A percentile compares a stretch with the other conserved stretches of the same genome.
Evolutionary conservation across 2,888 invertebrate genomes (phyloP).

Genomic region (Drosophila monieri): DNA sequence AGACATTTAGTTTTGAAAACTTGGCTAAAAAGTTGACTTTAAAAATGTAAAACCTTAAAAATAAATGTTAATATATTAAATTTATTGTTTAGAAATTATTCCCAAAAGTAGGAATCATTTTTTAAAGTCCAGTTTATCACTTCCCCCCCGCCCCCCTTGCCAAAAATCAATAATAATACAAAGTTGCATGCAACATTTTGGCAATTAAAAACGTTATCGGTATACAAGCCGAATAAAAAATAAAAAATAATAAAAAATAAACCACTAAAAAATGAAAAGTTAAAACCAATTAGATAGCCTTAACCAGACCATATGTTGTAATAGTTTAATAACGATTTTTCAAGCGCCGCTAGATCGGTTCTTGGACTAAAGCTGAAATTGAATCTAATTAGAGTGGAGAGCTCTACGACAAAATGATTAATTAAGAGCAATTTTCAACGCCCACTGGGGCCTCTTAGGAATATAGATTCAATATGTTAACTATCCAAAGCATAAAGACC

Average conservation of each 20-base stretch:
- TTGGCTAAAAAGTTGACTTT: too few relatives aligned
- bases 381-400: slow-evolving; percentile 75
- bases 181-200: slow-evolving; percentile 12
- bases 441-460: slow-evolving; percentile 56
- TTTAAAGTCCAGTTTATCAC: too few relatives aligned
- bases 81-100: too few relatives aligned
- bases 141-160: too few relatives aligned
- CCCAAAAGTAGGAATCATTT: too few relatives aligned
- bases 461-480: slow-evolving; percentile 20
- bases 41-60: too few relatives aligned
- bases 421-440: slow-evolving; percentile 72
- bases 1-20: too few relatives aligned
- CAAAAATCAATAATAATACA: slow-evolving; percentile 1
- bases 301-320: slow-evolving; percentile 41
- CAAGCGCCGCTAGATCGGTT: slow-evolving; percentile 5
- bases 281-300: slow-evolving; percentile 57
- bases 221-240: not conserved
- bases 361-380: slow-evolving; percentile 50
- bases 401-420: slow-evolving; percentile 74
- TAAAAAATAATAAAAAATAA: not conserved
- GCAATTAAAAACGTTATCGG: slow-evolving; percentile 12
- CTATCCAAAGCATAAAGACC: slow-evolving; percentile 1
- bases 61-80: too few relatives aligned
- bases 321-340: slow-evolving; percentile 43
- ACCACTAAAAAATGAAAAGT: not conserved